These are phyloP conservation scores for Orchesellides sinensis DNA, from an alignment of 2,888 invertebrate genomes.

Conservation along the genomic window DNA sequence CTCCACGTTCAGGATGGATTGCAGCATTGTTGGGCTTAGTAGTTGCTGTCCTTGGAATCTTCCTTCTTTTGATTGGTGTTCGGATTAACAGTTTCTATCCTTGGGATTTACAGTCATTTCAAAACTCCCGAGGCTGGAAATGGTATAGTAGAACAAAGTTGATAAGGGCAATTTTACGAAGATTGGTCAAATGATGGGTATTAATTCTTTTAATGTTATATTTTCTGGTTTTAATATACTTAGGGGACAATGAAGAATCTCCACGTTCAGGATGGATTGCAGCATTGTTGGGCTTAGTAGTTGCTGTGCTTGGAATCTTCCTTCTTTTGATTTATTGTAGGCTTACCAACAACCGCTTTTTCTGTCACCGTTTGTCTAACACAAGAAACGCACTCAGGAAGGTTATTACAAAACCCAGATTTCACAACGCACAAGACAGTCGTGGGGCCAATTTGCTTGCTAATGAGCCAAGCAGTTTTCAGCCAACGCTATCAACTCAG, in stretches of 20 bases:
- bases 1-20: slow-evolving; percentile 49
- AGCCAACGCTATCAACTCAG: slow-evolving; percentile 62
- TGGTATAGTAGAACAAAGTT: not conserved
- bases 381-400: slow-evolving; percentile 68
- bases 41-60: slow-evolving; percentile 55
- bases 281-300: slow-evolving; percentile 55
- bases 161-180: not conserved
- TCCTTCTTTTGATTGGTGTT: slow-evolving; percentile 61
- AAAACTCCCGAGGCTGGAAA: not conserved
- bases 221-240: no score
- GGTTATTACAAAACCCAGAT: slow-evolving; percentile 68
- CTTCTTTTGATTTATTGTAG: slow-evolving; percentile 62
- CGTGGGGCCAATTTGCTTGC: slow-evolving; percentile 57
- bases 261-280: slow-evolving; percentile 55
- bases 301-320: slow-evolving; percentile 58
- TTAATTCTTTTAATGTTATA: no score
- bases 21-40: slow-evolving; percentile 60
- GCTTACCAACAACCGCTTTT: slow-evolving; percentile 58
- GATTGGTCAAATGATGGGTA: no score
- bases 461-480: slow-evolving; percentile 50
- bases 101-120: no score
- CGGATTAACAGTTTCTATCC: slow-evolving; percentile 37
- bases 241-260: slow-evolving; percentile 12
- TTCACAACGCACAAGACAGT: slow-evolving; percentile 54
- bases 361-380: slow-evolving; percentile 63